Evolutionary conservation across 2,797 vertebrate species (phyloP), one percentile per base, ranked within the genome.

Genomic region (Otolemur crassicaudatus): DNA sequence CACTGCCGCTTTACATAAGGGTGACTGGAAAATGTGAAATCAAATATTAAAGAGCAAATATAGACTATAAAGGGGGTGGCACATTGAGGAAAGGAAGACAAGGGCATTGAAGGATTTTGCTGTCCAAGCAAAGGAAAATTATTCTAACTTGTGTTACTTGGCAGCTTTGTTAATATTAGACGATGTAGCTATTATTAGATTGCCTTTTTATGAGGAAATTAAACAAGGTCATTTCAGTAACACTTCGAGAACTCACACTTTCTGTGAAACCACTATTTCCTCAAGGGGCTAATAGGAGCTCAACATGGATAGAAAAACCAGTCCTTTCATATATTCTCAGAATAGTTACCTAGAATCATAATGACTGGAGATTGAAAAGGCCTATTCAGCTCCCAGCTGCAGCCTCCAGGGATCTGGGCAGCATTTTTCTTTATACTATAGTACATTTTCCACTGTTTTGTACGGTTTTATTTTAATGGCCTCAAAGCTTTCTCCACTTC

Each of bases 1-100:
- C 65, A 40, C 43, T 63, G 77, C 70, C 94, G 92, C 90, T 95
- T 87, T 96, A 70, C 75, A 63, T 91, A 86, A 63, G 63, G 65
- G 88, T 63, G 85, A 91, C 77, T 90, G 89, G 86, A 96, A 92
- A 93, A 87, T 87, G 92, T 53, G 87, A 91, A 94, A 95, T 96
- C 93, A 96, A 97, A 97, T 96, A 97, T 94, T 96, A 94, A 94
- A 94, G 90, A 96, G 73, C 90, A 95, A 94, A 97, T 87, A 86
- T 22, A 34, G 82, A 92, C 60, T 82, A 40, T 53, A n/a, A 94
- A 94, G 58, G 25, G 31, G 9, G 43, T 72, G 93, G 65, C 56
- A 27, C 29, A 17, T 29, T 75, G 87, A 93, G 90, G 79, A 96
- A 96, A 96, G 90, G 90, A 87, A 86, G 94, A 87, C 87, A 97